phyloP scores from a whole-genome alignment of 1,140 invertebrate genomes.

The Psix sp. region DNA sequence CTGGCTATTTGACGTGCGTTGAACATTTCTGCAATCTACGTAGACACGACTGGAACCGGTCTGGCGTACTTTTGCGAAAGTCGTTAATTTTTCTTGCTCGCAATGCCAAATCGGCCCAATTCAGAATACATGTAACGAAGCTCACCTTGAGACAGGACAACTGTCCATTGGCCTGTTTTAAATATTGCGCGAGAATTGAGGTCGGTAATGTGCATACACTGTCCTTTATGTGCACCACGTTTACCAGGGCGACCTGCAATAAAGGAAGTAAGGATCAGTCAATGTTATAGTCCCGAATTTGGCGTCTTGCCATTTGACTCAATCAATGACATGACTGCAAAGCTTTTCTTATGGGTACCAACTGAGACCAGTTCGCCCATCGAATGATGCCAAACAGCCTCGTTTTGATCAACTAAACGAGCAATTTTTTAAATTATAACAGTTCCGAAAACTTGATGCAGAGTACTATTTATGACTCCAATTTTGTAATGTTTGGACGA shows the following conservation, averaged over 20 bases:
- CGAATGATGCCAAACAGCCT: too few relatives aligned
- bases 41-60: slow-evolving; percentile 46
- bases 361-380: too few relatives aligned
- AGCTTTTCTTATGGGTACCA: too few relatives aligned
- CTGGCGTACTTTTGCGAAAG: slow-evolving; percentile 45
- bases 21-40: slow-evolving; percentile 48
- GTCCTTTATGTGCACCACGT: slow-evolving; percentile 88
- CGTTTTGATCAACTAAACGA: too few relatives aligned
- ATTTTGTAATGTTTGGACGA: too few relatives aligned
- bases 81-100: slow-evolving; percentile 49
- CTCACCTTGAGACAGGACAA: slow-evolving; percentile 87
- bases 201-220: slow-evolving; percentile 86
- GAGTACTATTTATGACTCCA: too few relatives aligned
- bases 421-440: too few relatives aligned
- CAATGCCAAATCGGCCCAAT: slow-evolving; percentile 53
- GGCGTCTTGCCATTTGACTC: slow-evolving; percentile 6
- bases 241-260: slow-evolving; percentile 85
- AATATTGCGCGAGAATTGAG: slow-evolving; percentile 86
- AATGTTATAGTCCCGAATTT: slow-evolving; percentile 16
- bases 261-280: slow-evolving; percentile 49
- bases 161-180: slow-evolving; percentile 89
- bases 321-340: too few relatives aligned
- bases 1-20: slow-evolving; percentile 8
- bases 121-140: slow-evolving; percentile 33
- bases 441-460: too few relatives aligned